These are phyloP conservation scores for Drosophila tripunctata DNA, from an alignment of 2,888 invertebrate genomes.

Conservation along the genomic window DNA sequence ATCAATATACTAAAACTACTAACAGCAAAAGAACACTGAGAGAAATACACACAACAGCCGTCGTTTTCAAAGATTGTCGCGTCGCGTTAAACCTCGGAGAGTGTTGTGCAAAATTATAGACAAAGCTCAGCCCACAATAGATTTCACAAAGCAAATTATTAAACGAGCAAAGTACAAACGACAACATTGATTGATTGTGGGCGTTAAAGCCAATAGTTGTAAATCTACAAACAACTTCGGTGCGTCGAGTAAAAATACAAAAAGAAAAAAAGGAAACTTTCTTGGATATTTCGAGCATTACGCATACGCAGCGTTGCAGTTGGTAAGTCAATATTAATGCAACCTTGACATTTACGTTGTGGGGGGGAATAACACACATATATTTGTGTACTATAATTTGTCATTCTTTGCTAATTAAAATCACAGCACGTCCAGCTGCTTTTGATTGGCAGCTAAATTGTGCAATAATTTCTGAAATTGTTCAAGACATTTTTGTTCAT, in stretches of 20 bases:
- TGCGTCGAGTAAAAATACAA: constrained; percentile 10
- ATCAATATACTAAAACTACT: constrained; percentile 31
- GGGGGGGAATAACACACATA: constrained; percentile 3
- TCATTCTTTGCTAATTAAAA: constrained; percentile 69
- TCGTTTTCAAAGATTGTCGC: constrained; percentile 48
- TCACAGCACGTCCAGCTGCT: constrained; percentile 51
- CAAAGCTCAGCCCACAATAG: constrained; percentile 46
- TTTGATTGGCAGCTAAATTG: constrained; percentile 74
- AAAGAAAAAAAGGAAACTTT: constrained; percentile 1
- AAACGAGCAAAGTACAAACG: constrained; percentile 16
- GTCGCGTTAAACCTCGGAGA: constrained; percentile 57
- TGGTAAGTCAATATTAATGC: constrained; percentile 4
- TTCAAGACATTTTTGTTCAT: constrained; percentile 34
- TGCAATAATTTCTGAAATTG: constrained; percentile 55
- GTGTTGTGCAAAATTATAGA: constrained; percentile 69
- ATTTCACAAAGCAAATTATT: constrained; percentile 32
- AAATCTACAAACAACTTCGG: constrained; percentile 29
- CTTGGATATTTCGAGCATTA: constrained; percentile 37
- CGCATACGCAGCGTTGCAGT: constrained; percentile 56
- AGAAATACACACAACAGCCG: constrained; percentile 64
- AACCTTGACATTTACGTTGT: constrained; percentile 78
- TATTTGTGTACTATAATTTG: constrained; percentile 43
- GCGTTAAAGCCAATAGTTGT: constrained; percentile 41
- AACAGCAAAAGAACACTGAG: constrained; percentile 9
- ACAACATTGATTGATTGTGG: constrained; percentile 65